Percentiles rank a stretch among this genome's conserved stretches.
These are phyloP conservation scores for Gari tellinella DNA, from an alignment of 2,888 invertebrate species.

Conservation along the genomic window DNA sequence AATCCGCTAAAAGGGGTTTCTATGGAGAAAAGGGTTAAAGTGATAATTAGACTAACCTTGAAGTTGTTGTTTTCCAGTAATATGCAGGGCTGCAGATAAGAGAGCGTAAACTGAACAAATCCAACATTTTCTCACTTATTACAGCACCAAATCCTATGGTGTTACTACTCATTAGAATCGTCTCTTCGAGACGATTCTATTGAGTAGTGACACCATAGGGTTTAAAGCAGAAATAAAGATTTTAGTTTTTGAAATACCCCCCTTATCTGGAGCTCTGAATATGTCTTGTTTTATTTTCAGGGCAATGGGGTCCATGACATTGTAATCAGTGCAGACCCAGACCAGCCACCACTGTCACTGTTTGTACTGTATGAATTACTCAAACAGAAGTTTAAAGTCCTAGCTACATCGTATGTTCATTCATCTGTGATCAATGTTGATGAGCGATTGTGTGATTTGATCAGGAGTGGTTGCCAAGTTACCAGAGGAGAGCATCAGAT, in stretches of 20 bases:
- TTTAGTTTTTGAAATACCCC: too few species aligned
- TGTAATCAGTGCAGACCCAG: constrained; percentile 89
- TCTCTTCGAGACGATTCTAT: too few species aligned
- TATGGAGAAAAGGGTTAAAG: too few species aligned
- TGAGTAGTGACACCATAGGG: too few species aligned
- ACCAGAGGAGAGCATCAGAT: constrained; percentile 84
- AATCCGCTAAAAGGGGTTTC: too few species aligned
- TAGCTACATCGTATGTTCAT: constrained; percentile 88
- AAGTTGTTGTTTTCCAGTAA: not conserved
- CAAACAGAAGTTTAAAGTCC: constrained; percentile 85
- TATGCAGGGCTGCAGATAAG: too few species aligned
- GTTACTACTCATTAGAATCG: too few species aligned
- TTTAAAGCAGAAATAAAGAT: too few species aligned
- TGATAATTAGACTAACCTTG: too few species aligned
- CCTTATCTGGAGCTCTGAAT: not conserved
- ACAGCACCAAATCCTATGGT: too few species aligned
- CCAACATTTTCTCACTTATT: too few species aligned
- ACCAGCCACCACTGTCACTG: constrained; percentile 89
- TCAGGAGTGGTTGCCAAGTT: constrained; percentile 42
- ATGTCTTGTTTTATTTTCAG: constrained; percentile 36
- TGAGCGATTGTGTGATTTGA: constrained; percentile 24
- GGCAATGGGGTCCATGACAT: constrained; percentile 85
- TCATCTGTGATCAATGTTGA: constrained; percentile 86
- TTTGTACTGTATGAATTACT: constrained; percentile 87
- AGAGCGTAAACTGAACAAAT: too few species aligned